Percentiles rank a stretch among this genome's conserved stretches.
Conservation (phyloP, 2,797 vertebrate genomes). For the Nannoperca obscura region DNA sequence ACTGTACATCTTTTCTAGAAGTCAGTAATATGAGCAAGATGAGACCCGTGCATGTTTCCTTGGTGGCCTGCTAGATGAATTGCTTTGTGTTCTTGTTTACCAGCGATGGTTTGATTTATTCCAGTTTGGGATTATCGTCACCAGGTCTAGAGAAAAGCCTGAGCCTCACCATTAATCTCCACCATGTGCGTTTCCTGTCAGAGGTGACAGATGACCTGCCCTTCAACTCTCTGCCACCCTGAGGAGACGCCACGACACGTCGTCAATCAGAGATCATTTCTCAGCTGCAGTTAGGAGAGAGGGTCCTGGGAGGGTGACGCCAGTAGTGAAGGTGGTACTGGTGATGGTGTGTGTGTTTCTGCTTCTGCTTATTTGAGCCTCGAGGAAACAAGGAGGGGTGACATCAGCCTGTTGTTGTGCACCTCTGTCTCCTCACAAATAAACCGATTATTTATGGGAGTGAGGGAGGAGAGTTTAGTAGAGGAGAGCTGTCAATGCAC, state of each 20-base stretch:
- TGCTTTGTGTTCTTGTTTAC: conserved; percentile 63
- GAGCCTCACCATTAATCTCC: conserved; percentile 61
- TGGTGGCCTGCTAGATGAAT: conserved; percentile 36
- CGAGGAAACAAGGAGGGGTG: conserved; percentile 53
- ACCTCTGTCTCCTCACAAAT: conserved; percentile 60
- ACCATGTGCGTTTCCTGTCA: conserved; percentile 49
- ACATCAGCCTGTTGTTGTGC: conserved; percentile 68
- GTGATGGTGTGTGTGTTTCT: conserved; percentile 9
- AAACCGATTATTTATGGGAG: conserved; percentile 73
- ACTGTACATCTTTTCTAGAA: conserved; percentile 21
- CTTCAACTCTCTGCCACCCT: conserved; percentile 72
- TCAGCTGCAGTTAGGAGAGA: conserved; percentile 25
- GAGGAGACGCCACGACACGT: conserved; percentile 48
- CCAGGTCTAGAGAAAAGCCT: conserved; percentile 37
- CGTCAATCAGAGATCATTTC: conserved; percentile 61
- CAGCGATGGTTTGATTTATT: conserved; percentile 72
- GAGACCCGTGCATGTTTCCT: conserved; percentile 21
- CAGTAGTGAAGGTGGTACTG: conserved; percentile 10
- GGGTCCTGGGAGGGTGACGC: conserved; percentile 35
- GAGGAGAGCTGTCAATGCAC: conserved; percentile 26
- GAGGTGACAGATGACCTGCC: conserved; percentile 68
- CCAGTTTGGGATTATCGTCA: conserved; percentile 51
- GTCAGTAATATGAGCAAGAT: conserved; percentile 43
- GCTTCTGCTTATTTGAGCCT: conserved; percentile 31
- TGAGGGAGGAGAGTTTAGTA: conserved; percentile 29